Percentiles rank a stretch among this genome's conserved stretches.
Evolutionary conservation across 2,888 invertebrate genomes (phyloP).

Genomic region (Drosophila falleni): DNA sequence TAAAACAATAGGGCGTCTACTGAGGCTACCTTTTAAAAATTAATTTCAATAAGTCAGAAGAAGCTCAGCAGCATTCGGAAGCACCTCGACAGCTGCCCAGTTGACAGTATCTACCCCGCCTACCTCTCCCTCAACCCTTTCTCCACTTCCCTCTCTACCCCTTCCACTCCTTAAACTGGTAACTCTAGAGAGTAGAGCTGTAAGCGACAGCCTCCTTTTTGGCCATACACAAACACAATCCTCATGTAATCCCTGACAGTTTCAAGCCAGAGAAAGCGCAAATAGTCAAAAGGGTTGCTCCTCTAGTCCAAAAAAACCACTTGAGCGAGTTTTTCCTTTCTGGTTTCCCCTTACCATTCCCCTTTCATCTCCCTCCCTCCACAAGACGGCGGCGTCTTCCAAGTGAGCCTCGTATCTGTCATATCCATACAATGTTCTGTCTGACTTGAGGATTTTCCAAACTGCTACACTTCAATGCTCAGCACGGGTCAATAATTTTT

Average conservation of each 20-base stretch:
- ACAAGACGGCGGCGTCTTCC: constrained; percentile 33
- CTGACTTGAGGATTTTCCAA: constrained; percentile 76
- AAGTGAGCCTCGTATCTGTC: constrained; percentile 54
- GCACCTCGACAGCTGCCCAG: constrained; percentile 56
- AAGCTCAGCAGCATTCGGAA: constrained; percentile 29
- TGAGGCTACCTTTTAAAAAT: constrained; percentile 37
- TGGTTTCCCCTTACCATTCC: neutral
- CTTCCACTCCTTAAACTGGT: constrained; percentile 1
- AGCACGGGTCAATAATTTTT: constrained; percentile 73
- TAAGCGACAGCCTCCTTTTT: constrained; percentile 54
- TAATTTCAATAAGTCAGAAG: constrained; percentile 72
- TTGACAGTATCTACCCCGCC: constrained; percentile 16
- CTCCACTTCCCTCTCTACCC: neutral
- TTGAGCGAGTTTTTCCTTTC: constrained; percentile 50
- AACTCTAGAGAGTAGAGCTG: constrained; percentile 28
- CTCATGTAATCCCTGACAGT: constrained; percentile 67
- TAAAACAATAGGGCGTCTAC: constrained; percentile 59
- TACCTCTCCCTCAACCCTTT: neutral
- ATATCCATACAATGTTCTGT: constrained; percentile 41
- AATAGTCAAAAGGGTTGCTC: constrained; percentile 50
- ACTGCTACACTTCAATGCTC: constrained; percentile 74
- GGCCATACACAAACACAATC: constrained; percentile 41
- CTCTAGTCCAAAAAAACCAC: constrained; percentile 38
- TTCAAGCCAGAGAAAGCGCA: constrained; percentile 35
- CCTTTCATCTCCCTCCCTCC: neutral